Percentiles rank a stretch among this genome's conserved stretches.
Conservation (phyloP, 2,888 invertebrate species). For the Agriotes lineatus region DNA sequence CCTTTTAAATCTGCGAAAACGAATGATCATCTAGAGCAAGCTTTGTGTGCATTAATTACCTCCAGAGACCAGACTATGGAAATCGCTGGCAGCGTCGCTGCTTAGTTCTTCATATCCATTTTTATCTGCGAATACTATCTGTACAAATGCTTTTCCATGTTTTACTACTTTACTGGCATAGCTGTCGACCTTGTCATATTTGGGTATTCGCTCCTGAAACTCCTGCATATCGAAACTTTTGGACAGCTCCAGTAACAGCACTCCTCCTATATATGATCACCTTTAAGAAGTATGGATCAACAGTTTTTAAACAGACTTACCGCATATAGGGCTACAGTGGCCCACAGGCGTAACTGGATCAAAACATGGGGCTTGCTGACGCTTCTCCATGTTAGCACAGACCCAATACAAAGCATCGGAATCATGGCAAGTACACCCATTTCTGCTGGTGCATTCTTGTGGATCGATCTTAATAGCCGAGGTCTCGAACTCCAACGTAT, state of each 20-base stretch:
- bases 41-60: constrained; percentile 27
- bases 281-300: not conserved
- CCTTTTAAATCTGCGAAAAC: constrained; percentile 24
- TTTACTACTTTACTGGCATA: constrained; percentile 53
- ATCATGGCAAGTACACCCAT: constrained; percentile 30
- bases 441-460: not conserved
- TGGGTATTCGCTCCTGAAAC: constrained; percentile 44
- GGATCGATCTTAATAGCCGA: constrained; percentile 1
- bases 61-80: constrained; percentile 22
- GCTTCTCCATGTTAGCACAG: constrained; percentile 11
- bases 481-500: not conserved
- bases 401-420: constrained; percentile 19
- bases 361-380: constrained; percentile 37
- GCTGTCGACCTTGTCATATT: constrained; percentile 46
- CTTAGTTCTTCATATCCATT: constrained; percentile 53
- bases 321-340: constrained; percentile 51
- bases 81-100: constrained; percentile 41
- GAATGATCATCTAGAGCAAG: not conserved
- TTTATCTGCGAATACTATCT: constrained; percentile 56
- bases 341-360: constrained; percentile 46
- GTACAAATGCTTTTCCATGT: constrained; percentile 44
- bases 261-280: constrained; percentile 48
- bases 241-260: constrained; percentile 43
- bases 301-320: constrained; percentile 32
- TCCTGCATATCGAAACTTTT: constrained; percentile 43